Evolutionary conservation across 2,113 vertebrate genomes (phyloP).

Genomic region (Xiphorhynchus elegans): DNA sequence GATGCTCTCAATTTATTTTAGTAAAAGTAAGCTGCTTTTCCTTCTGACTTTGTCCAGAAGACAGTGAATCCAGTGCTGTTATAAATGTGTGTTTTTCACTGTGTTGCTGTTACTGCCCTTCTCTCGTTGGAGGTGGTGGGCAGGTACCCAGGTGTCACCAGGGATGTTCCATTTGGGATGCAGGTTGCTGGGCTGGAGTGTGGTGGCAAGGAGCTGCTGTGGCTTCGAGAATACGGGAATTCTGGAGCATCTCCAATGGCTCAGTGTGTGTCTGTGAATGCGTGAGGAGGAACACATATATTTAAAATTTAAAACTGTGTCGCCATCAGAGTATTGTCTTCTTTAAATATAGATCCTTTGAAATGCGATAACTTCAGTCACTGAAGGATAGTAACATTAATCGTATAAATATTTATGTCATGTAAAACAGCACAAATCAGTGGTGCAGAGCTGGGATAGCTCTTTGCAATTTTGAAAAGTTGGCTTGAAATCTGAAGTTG

Average conservation of each 20-base stretch:
- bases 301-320: background rate
- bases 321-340: background rate
- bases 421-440: background rate
- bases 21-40: background rate
- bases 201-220: background rate
- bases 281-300: fast-evolving
- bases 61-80: background rate
- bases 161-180: background rate
- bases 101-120: background rate
- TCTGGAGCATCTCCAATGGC: background rate
- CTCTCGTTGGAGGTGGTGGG: background rate
- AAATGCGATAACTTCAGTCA: background rate
- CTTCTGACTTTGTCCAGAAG: background rate
- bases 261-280: fast-evolving
- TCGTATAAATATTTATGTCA: slow-evolving; percentile 6
- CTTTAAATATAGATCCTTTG: slow-evolving; percentile 25
- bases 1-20: background rate
- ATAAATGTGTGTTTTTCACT: background rate
- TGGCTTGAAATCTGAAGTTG: background rate
- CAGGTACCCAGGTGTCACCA: background rate
- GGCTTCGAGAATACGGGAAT: background rate
- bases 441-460: background rate
- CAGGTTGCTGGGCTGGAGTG: background rate
- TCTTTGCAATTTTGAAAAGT: background rate
- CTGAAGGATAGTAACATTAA: background rate